Percentiles rank a stretch among this genome's conserved stretches.
Evolutionary conservation across 1,140 invertebrate genomes (phyloP).

Genomic region (Tigriopus japonicus): DNA sequence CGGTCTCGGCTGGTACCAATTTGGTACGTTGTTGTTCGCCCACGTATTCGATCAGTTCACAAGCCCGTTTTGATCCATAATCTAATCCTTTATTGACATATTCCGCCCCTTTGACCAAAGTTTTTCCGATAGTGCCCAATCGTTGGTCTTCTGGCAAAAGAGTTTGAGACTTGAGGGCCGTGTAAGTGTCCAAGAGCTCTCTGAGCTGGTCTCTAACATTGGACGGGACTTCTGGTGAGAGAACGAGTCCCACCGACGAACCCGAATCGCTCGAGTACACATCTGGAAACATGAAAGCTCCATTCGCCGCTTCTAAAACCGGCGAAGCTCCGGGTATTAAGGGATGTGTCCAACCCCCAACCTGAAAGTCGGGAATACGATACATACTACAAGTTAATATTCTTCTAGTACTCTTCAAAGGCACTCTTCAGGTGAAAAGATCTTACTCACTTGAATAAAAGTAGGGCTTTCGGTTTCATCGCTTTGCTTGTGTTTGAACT

Average conservation of each 20-base stretch:
- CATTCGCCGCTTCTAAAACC: constrained; percentile 3
- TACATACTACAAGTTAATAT: too few relatives aligned
- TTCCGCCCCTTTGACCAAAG: constrained; percentile 7
- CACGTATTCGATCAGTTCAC: constrained; percentile 4
- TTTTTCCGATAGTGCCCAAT: background rate
- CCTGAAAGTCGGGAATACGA: background rate
- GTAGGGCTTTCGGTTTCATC: background rate
- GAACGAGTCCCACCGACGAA: background rate
- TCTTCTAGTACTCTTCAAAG: too few relatives aligned
- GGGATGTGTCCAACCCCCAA: constrained; percentile 12
- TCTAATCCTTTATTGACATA: background rate
- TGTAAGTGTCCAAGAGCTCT: background rate
- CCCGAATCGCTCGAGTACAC: background rate
- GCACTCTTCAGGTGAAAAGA: too few relatives aligned
- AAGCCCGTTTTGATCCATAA: background rate
- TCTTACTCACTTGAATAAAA: background rate
- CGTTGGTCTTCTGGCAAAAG: background rate
- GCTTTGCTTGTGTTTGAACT: background rate
- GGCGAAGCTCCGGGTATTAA: constrained; percentile 9
- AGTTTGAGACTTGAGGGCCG: constrained; percentile 1
- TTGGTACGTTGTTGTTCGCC: background rate
- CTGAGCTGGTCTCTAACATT: background rate
- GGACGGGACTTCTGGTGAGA: background rate
- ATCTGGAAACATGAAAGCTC: constrained; percentile 13
- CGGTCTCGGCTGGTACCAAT: background rate